Conservation (phyloP, 2,888 invertebrate species). For the Lapara coniferarum region DNA sequence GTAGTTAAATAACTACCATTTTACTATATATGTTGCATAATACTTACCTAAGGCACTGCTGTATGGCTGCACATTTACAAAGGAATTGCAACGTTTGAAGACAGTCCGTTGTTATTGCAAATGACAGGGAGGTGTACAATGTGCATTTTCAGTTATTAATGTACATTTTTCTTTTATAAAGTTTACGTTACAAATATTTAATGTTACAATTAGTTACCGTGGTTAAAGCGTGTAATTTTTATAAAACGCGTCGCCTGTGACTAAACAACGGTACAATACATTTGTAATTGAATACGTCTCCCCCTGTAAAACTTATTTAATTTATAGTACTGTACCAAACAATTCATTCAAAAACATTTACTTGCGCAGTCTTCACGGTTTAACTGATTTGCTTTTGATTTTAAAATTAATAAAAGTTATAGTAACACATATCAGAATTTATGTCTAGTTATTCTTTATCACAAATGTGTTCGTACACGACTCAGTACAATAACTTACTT, state of each 20-base stretch:
- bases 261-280: constrained; percentile 56
- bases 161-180: constrained; percentile 29
- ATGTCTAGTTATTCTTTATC: too few species aligned
- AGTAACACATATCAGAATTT: too few species aligned
- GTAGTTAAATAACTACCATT: neutral
- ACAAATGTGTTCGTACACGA: too few species aligned
- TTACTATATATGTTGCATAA: neutral
- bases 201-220: constrained; percentile 56
- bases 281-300: constrained; percentile 54
- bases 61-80: neutral
- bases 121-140: constrained; percentile 28
- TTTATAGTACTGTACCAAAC: constrained; percentile 16
- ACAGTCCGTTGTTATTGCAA: constrained; percentile 30
- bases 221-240: constrained; percentile 50
- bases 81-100: neutral
- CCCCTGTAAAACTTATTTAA: constrained; percentile 38
- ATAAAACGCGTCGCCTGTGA: constrained; percentile 51
- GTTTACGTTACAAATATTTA: constrained; percentile 55
- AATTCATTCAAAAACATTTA: constrained; percentile 16
- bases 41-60: neutral
- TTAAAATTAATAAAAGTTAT: neutral
- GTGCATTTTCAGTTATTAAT: constrained; percentile 27
- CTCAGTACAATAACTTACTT: too few species aligned
- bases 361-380: constrained; percentile 1
- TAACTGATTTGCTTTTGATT: neutral